Conservation (phyloP, 1,140 invertebrate genomes). For the Macrobrachium nipponense region DNA sequence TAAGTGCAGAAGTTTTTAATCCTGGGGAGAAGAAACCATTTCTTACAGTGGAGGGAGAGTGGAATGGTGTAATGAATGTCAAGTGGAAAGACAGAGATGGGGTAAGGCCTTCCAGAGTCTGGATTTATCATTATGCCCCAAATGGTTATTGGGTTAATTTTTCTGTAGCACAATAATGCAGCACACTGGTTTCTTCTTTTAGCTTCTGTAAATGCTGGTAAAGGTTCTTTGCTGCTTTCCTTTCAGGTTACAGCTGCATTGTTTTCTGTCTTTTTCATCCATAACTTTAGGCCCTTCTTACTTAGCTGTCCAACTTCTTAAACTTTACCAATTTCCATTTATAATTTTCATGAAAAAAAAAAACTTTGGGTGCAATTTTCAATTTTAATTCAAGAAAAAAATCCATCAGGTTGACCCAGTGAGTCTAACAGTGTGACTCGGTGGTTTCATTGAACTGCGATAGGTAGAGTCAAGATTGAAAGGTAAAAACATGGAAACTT, state of each 20-base stretch:
- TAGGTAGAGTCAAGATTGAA: too few species aligned
- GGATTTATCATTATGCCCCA: too few species aligned
- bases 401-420: too few species aligned
- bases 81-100: constrained; percentile 80
- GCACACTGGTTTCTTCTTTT: constrained; percentile 35
- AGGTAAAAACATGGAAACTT: too few species aligned
- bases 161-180: too few species aligned
- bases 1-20: constrained; percentile 84
- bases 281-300: neutral
- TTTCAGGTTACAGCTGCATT: constrained; percentile 8
- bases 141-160: too few species aligned
- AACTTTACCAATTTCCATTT: neutral
- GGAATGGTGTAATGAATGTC: constrained; percentile 94
- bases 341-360: too few species aligned
- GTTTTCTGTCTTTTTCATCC: neutral
- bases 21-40: constrained; percentile 88
- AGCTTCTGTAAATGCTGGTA: neutral
- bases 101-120: constrained; percentile 70
- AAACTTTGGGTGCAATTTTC: too few species aligned
- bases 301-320: constrained; percentile 4
- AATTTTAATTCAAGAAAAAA: too few species aligned
- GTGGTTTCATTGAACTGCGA: too few species aligned
- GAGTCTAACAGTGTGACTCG: too few species aligned
- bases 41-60: constrained; percentile 89
- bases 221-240: neutral